These are phyloP conservation scores for Poecilia latipinna DNA, from an alignment of 2,113 vertebrate species.

Conservation along the genomic window DNA sequence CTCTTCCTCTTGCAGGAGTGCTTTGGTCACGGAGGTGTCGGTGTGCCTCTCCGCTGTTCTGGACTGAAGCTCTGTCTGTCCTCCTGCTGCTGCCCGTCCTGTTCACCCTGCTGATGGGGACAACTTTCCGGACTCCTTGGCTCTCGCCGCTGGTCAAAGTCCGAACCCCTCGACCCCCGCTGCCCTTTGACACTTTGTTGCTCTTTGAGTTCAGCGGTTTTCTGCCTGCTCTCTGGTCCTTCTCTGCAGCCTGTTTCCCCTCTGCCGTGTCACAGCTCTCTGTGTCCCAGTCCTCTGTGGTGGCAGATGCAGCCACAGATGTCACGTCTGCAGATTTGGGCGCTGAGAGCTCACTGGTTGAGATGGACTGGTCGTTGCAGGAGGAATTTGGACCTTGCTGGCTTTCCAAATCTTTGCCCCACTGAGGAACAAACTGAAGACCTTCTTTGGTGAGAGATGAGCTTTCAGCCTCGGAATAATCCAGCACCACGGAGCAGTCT, in stretches of 20 bases:
- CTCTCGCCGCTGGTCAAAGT: constrained; percentile 85
- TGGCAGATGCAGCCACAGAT: constrained; percentile 42
- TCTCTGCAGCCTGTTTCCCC: constrained; percentile 51
- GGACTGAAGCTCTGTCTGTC: constrained; percentile 66
- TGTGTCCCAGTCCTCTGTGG: constrained; percentile 75
- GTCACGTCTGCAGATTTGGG: constrained; percentile 51
- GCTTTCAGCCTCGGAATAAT: constrained; percentile 86
- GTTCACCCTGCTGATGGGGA: constrained; percentile 86
- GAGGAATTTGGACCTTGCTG: constrained; percentile 69
- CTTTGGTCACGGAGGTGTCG: constrained; percentile 81
- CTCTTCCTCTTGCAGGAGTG: constrained; percentile 79
- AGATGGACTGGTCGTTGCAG: constrained; percentile 59
- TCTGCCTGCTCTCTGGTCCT: constrained; percentile 37
- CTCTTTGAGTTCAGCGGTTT: constrained; percentile 70
- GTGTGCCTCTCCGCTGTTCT: constrained; percentile 71
- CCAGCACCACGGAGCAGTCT: constrained; percentile 88
- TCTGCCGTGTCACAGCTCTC: constrained; percentile 72
- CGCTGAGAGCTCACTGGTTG: constrained; percentile 56
- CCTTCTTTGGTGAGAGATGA: constrained; percentile 61
- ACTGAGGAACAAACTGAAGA: constrained; percentile 50
- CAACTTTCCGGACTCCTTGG: constrained; percentile 90
- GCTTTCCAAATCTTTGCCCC: constrained; percentile 44
- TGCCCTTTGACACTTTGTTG: constrained; percentile 66
- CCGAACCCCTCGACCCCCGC: constrained; percentile 76
- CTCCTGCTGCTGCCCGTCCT: constrained; percentile 75